A percentile compares a stretch with the other conserved stretches of the same genome.
Evolutionary conservation across 2,113 vertebrate genomes (phyloP).

Genomic region (Nyctereutes procyonoides): DNA sequence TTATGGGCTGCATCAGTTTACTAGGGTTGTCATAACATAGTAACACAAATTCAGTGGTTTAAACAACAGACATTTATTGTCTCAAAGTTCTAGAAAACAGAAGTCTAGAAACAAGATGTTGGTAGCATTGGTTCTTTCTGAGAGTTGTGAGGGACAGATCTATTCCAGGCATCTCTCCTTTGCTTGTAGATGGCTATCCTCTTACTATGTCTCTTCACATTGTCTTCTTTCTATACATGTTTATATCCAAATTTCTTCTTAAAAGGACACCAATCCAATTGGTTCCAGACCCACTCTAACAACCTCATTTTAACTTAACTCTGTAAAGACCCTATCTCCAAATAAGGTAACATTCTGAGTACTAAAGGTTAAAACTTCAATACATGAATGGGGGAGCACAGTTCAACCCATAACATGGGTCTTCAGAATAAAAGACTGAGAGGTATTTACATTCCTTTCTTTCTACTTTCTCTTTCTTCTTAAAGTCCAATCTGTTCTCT

Average conservation of each 20-base stretch:
- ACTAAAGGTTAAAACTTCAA: not conserved
- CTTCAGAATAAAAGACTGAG: not conserved
- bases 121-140: not conserved
- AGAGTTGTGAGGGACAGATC: not conserved
- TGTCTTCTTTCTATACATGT: not conserved
- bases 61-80: not conserved
- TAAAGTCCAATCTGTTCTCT: not conserved
- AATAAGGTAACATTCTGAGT: not conserved
- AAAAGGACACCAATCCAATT: not conserved
- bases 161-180: not conserved
- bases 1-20: not conserved
- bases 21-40: not conserved
- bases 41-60: not conserved
- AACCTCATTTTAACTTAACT: not conserved
- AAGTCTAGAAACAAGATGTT: not conserved
- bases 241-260: not conserved
- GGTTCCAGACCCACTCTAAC: not conserved
- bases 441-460: not conserved
- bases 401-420: not conserved
- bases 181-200: not conserved
- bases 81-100: not conserved
- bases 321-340: not conserved
- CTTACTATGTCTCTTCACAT: not conserved
- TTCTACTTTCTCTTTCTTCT: not conserved
- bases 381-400: not conserved